Percentiles rank a stretch among this genome's conserved stretches.
These are phyloP conservation scores for Murina feae DNA, from an alignment of 2,113 vertebrate genomes.

Conservation along the genomic window DNA sequence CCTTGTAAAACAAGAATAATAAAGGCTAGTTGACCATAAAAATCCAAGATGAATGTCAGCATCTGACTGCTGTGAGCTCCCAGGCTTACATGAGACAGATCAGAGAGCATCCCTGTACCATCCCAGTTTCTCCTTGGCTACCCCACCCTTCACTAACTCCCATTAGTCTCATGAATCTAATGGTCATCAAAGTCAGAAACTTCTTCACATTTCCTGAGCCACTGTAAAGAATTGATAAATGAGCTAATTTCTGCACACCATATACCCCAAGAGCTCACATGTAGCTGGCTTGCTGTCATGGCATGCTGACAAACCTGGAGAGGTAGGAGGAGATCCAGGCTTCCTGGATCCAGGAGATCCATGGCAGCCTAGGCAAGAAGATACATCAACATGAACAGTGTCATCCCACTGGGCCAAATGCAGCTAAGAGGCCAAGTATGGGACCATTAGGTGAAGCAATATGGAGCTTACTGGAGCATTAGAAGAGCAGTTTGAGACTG, in stretches of 20 bases:
- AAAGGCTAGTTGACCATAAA: not conserved
- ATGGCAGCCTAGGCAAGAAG: not conserved
- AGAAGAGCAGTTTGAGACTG: not conserved
- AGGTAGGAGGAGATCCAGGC: not conserved
- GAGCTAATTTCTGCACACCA: not conserved
- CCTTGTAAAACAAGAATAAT: not conserved
- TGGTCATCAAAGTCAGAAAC: not conserved
- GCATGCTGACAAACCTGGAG: not conserved
- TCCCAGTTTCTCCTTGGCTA: not conserved
- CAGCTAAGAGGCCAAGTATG: not conserved
- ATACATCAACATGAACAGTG: fast-evolving
- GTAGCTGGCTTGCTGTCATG: not conserved
- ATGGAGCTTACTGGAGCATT: not conserved
- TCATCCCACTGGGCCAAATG: not conserved
- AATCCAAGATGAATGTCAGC: not conserved
- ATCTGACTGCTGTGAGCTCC: not conserved
- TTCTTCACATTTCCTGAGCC: not conserved
- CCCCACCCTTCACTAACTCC: not conserved
- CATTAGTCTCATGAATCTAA: not conserved
- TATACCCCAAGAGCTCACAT: not conserved
- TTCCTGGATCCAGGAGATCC: not conserved
- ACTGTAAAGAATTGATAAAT: not conserved
- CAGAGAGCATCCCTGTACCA: not conserved
- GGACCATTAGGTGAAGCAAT: not conserved
- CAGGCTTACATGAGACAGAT: not conserved